phyloP scores from a whole-genome alignment of 2,113 vertebrate genomes.

The Polyodon spathula region DNA sequence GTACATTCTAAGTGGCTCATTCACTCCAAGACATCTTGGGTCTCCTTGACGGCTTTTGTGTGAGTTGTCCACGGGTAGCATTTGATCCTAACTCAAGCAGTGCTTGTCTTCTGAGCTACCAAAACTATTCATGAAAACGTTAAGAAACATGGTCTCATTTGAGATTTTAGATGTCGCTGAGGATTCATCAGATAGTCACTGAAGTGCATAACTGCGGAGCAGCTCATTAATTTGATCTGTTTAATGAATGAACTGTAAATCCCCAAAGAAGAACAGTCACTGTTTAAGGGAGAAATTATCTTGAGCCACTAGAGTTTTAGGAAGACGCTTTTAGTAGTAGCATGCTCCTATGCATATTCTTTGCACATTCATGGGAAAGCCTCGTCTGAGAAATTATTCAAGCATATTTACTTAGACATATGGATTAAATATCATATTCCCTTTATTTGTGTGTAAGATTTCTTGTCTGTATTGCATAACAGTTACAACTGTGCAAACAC shows the following conservation, averaged over 20 bases:
- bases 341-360: not conserved
- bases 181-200: constrained; percentile 12
- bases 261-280: constrained; percentile 35
- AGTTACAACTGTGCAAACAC: not conserved
- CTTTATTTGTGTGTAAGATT: not conserved
- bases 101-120: constrained; percentile 11
- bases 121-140: constrained; percentile 44
- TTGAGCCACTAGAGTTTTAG: constrained; percentile 4
- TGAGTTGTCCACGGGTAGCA: constrained; percentile 9
- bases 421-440: not conserved
- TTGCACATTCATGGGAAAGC: not conserved
- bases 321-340: not conserved
- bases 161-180: constrained; percentile 17
- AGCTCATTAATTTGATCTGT: constrained; percentile 57
- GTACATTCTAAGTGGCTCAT: constrained; percentile 6
- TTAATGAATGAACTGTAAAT: constrained; percentile 44
- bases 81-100: constrained; percentile 12
- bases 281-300: constrained; percentile 8
- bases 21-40: not conserved
- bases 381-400: not conserved
- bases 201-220: constrained; percentile 28
- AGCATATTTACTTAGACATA: constrained; percentile 4
- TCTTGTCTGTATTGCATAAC: constrained; percentile 1
- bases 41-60: not conserved
- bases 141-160: constrained; percentile 45